These are phyloP conservation scores for Chaetops frenatus DNA, from an alignment of 2,113 vertebrate species.

Conservation along the genomic window DNA sequence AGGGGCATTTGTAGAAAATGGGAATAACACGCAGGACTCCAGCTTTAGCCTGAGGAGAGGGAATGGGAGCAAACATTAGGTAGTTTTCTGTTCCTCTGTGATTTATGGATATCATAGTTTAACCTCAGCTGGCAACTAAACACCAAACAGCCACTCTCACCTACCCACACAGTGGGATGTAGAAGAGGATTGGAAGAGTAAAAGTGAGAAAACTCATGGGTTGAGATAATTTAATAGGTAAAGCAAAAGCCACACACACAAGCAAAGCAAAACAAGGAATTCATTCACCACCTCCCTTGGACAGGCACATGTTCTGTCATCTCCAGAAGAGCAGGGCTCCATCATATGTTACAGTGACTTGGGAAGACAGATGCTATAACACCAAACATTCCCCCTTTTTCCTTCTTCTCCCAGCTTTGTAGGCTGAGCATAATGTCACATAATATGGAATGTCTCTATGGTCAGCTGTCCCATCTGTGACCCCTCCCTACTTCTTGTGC, in stretches of 20 bases:
- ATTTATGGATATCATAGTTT: background rate
- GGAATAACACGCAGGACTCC: background rate
- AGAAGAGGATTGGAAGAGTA: background rate
- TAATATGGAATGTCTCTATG: background rate
- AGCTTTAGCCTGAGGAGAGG: background rate
- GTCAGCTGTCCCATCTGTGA: background rate
- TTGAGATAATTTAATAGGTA: background rate
- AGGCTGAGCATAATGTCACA: background rate
- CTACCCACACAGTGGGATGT: background rate
- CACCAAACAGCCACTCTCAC: background rate
- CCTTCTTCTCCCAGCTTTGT: background rate
- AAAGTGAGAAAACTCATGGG: background rate
- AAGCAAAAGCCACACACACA: background rate
- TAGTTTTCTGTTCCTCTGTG: background rate
- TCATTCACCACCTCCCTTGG: background rate
- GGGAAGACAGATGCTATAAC: background rate
- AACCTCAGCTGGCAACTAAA: background rate
- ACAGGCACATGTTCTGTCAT: background rate
- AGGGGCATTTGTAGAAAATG: background rate
- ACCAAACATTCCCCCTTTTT: fast-evolving
- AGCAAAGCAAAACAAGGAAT: background rate
- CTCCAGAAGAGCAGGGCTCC: background rate
- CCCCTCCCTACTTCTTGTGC: background rate
- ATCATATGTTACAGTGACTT: background rate
- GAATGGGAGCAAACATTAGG: background rate